Base-by-base conservation (phyloP, 2,113 vertebrate genomes). In the Sinocyclocheilus anshuiensis region DNA sequence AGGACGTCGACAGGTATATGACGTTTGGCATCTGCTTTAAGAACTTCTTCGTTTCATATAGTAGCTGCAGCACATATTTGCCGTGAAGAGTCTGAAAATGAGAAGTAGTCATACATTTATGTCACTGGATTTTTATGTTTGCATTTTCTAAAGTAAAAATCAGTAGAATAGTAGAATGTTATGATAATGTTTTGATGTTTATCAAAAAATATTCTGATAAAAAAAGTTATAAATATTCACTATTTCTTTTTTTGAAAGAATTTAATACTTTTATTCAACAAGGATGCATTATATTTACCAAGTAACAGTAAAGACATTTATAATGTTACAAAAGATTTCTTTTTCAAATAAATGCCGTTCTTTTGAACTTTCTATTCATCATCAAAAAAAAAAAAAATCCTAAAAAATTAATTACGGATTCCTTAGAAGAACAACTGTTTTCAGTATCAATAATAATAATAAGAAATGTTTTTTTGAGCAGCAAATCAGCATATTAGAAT, bases 11-110 rank as follows among this genome's bases (percentile, higher is more conserved):
- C 90, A 97, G 33, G 39, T 95, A 94, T 78, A 89, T 93, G 90
- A 99, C 94, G 90, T 98, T 99, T 59, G 97, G 97, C 96, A 97
- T 96, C 88, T 97, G 95, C 87, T 95, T 96, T 69, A 99, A 94
- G 83, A 96, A 92, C 82, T 94, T 97, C 92, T 93, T 97, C 12
- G 96, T 96, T 93, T 99, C 96, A 45, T 92, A 92, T 0, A 99
- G 93, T 20, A 99, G 92, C 90, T 97, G 96, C 84, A 99, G 90
- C 6, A 98, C 95, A 42, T 98, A 99, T 87, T 92, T 94, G 81
- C 96, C 96, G 89, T 99, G 98, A 71, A 99, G 96, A 87, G 92
- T 91, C 98, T 99, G 92, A 11, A 63, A 86, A 76, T 42, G 5
- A 50, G 1, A 42, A 42, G 42, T 8, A 42, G 22, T 22, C 71